These are phyloP conservation scores for Leptonema lineaticorne DNA, from an alignment of 1,140 invertebrate genomes.

Conservation along the genomic window DNA sequence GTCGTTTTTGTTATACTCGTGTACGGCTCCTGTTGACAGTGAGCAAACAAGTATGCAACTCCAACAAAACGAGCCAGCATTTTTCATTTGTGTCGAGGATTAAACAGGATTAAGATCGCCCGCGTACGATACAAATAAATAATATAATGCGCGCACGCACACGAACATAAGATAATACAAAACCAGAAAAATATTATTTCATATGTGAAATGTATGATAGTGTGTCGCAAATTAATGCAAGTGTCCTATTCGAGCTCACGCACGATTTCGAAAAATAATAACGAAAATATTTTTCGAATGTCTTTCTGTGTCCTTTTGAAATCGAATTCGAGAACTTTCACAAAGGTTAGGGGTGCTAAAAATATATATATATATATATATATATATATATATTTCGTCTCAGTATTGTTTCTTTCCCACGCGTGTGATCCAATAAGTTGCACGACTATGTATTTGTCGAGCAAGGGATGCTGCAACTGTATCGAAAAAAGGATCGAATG, in stretches of 20 bases:
- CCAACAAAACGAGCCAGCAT: conserved; percentile 15
- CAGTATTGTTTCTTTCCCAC: conserved; percentile 24
- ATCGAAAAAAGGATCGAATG: conserved; percentile 19
- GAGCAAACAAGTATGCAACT: conserved; percentile 21
- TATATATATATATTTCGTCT: no score
- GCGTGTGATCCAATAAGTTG: conserved; percentile 2
- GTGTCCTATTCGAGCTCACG: background rate
- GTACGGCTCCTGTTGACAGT: conserved; percentile 23
- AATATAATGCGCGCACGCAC: background rate
- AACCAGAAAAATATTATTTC: background rate
- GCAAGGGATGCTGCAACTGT: conserved; percentile 18
- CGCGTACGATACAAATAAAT: conserved; percentile 5
- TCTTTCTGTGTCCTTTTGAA: background rate
- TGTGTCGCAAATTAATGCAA: conserved; percentile 6
- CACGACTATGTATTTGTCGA: background rate
- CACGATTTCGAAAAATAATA: background rate
- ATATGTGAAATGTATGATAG: no score
- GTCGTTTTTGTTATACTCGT: conserved; percentile 6
- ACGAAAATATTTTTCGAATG: no score
- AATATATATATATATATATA: no score
- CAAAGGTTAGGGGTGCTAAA: conserved; percentile 1
- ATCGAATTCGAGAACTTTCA: conserved; percentile 17
- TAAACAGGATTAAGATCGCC: conserved; percentile 18
- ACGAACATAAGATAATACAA: background rate
- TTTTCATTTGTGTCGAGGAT: conserved; percentile 15